Base-by-base conservation (phyloP, 2,888 invertebrate species). In the Cloeon dipterum region DNA sequence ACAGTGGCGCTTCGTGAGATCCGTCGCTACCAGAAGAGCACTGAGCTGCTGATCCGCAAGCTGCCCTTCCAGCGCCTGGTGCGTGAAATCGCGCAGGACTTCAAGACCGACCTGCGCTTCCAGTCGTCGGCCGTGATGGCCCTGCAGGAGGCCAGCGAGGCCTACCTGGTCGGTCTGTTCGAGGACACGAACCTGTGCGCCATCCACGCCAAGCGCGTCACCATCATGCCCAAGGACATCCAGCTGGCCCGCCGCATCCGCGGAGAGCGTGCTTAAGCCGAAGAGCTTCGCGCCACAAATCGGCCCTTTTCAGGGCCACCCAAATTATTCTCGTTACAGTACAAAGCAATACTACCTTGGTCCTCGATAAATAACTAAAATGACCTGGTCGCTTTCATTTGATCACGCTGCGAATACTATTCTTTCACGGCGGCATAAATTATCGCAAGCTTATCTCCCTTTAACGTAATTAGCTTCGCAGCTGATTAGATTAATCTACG, bases 1-100 rank as follows among this genome's bases (percentile, higher is more conserved):
- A 72, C 72, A 2, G 70, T 74, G 0, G 75, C 74, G 26, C 58
- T 75, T 33, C 60, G 73, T 46, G 75, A 76, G 55, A 75, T 74
- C 32, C 57, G 74, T 42, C 62, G 62, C 42, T 64, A 65, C 48
- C 64, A 64, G 47, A 63, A 63, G 47, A 56, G 56, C 3, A 65
- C 64, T 3, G 65, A 65, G 45, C 50, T 65, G 42, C 47, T 65
- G 39, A 65, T 65, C 48, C 57, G 63, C 41, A 62, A 61, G 47
- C 47, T 63, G 41, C 61, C 63, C 8, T 64, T 64, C 52, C 64
- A 64, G 47, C 55, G 61, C 42, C 48, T 65, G 40, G 62, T 63
- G n/a, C 50, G 63, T 43, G 65, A 65, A 49, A 61, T 65, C 39
- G 62, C 63, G 8, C 62, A 61, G 39, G 56, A 56, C 37, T 58